Percentiles rank a stretch among this genome's conserved stretches.
Evolutionary conservation across 2,113 vertebrate genomes (phyloP).

Genomic region (Chlamydotis undulata): DNA sequence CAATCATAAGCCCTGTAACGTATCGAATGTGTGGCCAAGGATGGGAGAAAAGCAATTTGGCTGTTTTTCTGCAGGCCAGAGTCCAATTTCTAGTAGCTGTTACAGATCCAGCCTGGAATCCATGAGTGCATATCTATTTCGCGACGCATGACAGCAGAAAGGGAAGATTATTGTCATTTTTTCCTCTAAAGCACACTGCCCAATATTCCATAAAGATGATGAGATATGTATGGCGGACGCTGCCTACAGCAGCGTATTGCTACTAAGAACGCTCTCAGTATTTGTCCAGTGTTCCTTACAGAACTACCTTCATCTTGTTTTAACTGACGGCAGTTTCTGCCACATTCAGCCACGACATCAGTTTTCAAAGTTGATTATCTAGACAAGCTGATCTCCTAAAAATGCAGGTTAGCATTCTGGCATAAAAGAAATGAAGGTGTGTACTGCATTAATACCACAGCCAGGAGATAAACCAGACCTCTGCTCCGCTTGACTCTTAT

Average conservation of each 20-base stretch:
- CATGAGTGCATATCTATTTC: neutral
- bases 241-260: neutral
- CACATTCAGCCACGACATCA: neutral
- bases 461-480: neutral
- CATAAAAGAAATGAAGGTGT: neutral
- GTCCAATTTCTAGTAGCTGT: neutral
- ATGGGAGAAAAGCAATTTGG: neutral
- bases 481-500: neutral
- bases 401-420: neutral
- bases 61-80: neutral
- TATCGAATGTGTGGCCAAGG: neutral
- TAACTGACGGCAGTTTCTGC: neutral
- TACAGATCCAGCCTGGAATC: neutral
- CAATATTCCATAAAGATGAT: neutral
- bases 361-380: neutral
- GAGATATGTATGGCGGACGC: neutral
- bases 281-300: neutral
- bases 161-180: neutral
- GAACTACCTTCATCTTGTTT: neutral
- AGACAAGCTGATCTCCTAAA: neutral
- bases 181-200: neutral
- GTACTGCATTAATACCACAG: neutral
- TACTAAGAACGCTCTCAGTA: neutral
- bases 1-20: neutral
- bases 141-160: neutral